Conservation (phyloP, 2,888 invertebrate species). For the Nemotelus pantherinus region DNA sequence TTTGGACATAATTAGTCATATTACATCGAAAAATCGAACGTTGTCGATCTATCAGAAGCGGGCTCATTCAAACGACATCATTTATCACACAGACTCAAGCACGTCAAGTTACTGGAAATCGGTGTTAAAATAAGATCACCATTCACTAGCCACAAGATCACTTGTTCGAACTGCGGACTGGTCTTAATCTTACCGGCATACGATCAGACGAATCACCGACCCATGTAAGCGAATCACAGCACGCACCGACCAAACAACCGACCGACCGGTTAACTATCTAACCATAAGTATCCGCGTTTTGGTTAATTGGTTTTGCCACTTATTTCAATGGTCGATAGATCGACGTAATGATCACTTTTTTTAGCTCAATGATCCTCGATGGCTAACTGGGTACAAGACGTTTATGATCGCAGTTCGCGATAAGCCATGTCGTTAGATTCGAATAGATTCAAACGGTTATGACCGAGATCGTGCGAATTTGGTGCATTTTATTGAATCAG, state of each 20-base stretch:
- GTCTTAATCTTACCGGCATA: no score
- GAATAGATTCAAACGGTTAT: background rate
- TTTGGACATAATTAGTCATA: no score
- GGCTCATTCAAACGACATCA: no score
- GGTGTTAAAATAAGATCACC: background rate
- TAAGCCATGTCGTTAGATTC: background rate
- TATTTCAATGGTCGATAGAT: slow-evolving; percentile 18
- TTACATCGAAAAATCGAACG: no score
- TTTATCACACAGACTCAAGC: no score
- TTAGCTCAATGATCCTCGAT: background rate
- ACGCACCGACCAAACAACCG: no score
- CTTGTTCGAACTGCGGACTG: no score
- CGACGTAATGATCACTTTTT: slow-evolving; percentile 13
- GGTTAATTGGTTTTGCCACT: slow-evolving; percentile 29
- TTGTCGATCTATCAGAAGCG: no score
- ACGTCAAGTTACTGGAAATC: background rate
- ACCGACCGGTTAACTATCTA: no score
- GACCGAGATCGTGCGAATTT: slow-evolving; percentile 5
- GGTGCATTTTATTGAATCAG: background rate
- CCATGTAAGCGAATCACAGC: no score
- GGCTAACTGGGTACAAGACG: slow-evolving; percentile 1
- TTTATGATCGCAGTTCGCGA: slow-evolving; percentile 19
- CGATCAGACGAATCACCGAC: no score
- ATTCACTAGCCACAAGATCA: background rate
- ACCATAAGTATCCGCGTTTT: background rate